These are phyloP conservation scores for Scopus umbretta DNA, from an alignment of 2,113 vertebrate genomes.

Conservation along the genomic window DNA sequence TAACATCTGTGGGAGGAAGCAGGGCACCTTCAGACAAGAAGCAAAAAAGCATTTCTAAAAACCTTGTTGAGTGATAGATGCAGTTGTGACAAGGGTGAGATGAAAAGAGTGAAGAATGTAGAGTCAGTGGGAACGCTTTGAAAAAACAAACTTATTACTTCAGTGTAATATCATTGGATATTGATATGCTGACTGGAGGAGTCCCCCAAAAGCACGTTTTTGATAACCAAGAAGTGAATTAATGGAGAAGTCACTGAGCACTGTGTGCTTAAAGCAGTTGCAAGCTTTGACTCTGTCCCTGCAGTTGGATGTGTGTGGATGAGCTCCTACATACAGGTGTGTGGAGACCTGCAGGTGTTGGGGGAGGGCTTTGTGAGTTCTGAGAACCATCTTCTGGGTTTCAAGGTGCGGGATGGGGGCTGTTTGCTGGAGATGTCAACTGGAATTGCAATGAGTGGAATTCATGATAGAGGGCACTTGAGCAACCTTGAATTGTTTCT, in stretches of 20 bases:
- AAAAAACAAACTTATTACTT: not conserved
- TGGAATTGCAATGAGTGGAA: not conserved
- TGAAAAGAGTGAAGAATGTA: not conserved
- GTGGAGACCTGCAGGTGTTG: not conserved
- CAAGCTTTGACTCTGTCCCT: not conserved
- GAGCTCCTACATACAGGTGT: not conserved
- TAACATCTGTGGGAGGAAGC: not conserved
- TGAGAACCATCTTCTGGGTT: not conserved
- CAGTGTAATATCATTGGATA: not conserved
- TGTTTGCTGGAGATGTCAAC: not conserved
- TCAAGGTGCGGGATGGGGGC: not conserved
- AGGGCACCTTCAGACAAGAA: not conserved
- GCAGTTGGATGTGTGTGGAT: not conserved
- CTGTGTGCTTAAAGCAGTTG: not conserved
- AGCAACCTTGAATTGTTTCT: not conserved
- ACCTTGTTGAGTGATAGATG: not conserved
- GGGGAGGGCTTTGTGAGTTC: not conserved
- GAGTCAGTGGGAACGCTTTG: not conserved
- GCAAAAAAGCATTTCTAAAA: not conserved
- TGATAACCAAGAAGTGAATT: not conserved
- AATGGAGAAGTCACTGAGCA: not conserved
- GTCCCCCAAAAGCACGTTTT: rapidly evolving
- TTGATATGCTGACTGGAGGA: not conserved
- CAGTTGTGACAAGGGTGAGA: not conserved
- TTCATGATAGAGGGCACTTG: not conserved